Base-by-base conservation (phyloP, 2,888 invertebrate genomes). In the Cataglyphis albicans region DNA sequence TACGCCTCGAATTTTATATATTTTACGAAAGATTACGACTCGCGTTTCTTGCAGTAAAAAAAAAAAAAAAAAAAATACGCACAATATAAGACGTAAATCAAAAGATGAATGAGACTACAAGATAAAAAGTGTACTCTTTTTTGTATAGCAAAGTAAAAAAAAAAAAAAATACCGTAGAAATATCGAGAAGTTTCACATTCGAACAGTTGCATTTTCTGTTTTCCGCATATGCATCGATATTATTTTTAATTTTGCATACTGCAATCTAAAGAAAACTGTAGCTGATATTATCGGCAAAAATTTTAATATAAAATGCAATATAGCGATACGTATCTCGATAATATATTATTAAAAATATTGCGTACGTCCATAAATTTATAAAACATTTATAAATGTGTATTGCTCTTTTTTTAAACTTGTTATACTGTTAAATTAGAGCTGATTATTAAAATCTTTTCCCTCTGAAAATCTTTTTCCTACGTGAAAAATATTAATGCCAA, bases 1-100 rank as follows among this genome's bases (percentile, higher is more conserved):
- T 25, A 52, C 55, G 25, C 6, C 70, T 80, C 35, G 35, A 80
- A 61, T 44, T 59, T 70, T 18, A 41, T 35, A 59, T 35, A 48
- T 59, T 80, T 80, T 70, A 70, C 44, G 59, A 70, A 80, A 80
- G 70, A 80, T 80, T 80, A 70, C 44, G 59, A 44, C 44, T 44
- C 32, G 57, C 68, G 41, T 59, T 78, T 32, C 44, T 44, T 44
- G 35, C 59, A 35, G 29, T 48, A 21, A 21, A 21, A 35, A 35
- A 21, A 21, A 35, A 35, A 35, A 57, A 76, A 35, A 35, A 57
- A 76, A 41, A 2, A 52, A 4, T 15, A 1, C 25, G 10, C 25
- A 6, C 25, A n/a, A 35, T 12, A 29, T 76, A 65, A 35, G n/a
- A 29, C 29, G 38, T 41, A 35, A 21, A 35, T 68, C 48, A 9